Conservation (phyloP, 2,888 invertebrate species). For the Cistogaster globosa region DNA sequence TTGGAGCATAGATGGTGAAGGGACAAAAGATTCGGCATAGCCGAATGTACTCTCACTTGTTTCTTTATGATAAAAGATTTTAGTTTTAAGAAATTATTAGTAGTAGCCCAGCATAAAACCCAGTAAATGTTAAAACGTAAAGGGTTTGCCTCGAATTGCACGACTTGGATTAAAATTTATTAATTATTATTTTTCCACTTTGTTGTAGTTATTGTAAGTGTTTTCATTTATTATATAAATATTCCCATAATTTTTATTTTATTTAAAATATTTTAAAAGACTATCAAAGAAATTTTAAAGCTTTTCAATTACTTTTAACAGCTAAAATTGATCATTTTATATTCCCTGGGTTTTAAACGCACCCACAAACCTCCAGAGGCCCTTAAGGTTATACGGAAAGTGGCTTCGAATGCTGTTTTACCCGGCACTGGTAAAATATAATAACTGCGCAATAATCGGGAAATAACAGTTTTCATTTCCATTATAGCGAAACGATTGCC, state of each 20-base stretch:
- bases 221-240: not conserved
- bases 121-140: too few species aligned
- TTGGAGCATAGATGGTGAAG: too few species aligned
- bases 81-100: too few species aligned
- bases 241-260: not conserved
- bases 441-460: slow-evolving; percentile 84
- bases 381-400: slow-evolving; percentile 85
- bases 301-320: slow-evolving; percentile 27
- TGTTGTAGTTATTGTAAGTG: too few species aligned
- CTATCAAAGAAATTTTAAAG: too few species aligned
- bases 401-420: slow-evolving; percentile 83
- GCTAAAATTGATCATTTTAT: slow-evolving; percentile 62
- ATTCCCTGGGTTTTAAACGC: slow-evolving; percentile 80
- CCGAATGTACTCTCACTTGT: too few species aligned
- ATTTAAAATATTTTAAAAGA: not conserved
- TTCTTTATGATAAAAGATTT: too few species aligned
- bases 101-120: too few species aligned
- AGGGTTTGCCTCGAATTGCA: too few species aligned
- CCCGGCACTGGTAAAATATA: slow-evolving; percentile 83
- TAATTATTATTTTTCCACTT: too few species aligned
- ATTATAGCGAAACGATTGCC: slow-evolving; percentile 86
- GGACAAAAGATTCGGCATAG: too few species aligned
- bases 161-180: too few species aligned
- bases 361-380: slow-evolving; percentile 86
- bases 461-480: slow-evolving; percentile 86